Percentiles rank a stretch among this genome's conserved stretches.
phyloP scores from a whole-genome alignment of 2,113 vertebrate species.

The Stigmatopora nigra region DNA sequence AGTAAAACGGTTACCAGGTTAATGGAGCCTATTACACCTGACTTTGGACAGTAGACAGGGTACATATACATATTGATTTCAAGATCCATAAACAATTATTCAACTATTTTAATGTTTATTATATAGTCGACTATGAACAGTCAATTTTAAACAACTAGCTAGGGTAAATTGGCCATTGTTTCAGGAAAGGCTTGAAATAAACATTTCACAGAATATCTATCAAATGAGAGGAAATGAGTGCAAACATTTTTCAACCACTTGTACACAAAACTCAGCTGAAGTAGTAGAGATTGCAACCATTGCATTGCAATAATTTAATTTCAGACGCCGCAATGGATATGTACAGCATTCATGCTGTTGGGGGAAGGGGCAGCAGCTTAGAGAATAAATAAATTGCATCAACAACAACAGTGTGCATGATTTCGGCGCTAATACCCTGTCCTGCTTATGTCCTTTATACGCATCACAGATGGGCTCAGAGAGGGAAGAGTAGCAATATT shows the following conservation, averaged over 20 bases:
- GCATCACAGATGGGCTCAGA: conserved; percentile 67
- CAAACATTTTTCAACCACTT: conserved; percentile 34
- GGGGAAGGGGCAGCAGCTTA: conserved; percentile 37
- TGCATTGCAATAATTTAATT: conserved; percentile 27
- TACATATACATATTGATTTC: too few relatives aligned
- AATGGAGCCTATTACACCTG: too few relatives aligned
- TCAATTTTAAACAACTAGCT: too few relatives aligned
- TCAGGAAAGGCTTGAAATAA: too few relatives aligned
- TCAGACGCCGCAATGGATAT: conserved; percentile 23
- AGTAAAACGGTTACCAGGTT: too few relatives aligned
- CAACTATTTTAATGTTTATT: too few relatives aligned
- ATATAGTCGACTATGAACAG: too few relatives aligned
- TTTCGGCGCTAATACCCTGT: conserved; percentile 60
- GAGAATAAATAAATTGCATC: conserved; percentile 49
- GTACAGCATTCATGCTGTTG: conserved; percentile 29
- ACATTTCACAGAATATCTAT: too few relatives aligned
- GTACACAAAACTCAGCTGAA: conserved; percentile 20
- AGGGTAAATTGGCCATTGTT: not conserved
- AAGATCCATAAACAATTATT: too few relatives aligned
- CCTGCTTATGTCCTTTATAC: conserved; percentile 62
- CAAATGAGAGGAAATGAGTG: too few relatives aligned
- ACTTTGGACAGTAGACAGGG: too few relatives aligned
- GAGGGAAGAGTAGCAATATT: conserved; percentile 60
- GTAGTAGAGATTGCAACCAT: conserved; percentile 12
- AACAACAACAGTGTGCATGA: conserved; percentile 60